Conservation (phyloP, 2,113 vertebrate genomes). For the Phyllostomus hastatus region DNA sequence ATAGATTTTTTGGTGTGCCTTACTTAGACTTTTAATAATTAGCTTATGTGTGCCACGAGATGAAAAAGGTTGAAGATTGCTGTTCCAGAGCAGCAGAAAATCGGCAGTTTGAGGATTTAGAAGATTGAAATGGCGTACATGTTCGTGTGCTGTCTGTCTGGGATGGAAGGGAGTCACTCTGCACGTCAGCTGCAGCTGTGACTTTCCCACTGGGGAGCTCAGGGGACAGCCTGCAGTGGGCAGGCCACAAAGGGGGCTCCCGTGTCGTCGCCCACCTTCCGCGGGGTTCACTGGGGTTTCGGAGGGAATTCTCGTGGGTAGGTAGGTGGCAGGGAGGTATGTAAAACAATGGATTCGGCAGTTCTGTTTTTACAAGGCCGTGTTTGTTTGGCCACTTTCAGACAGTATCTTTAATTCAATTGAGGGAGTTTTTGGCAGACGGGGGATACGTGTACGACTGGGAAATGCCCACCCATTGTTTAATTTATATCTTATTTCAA, state of each 20-base stretch:
- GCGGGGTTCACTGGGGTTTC: not conserved
- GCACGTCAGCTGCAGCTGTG: not conserved
- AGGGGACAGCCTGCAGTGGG: not conserved
- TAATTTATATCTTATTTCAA: slow-evolving; percentile 16
- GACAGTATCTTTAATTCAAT: not conserved
- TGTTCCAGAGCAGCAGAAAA: not conserved
- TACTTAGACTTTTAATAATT: not conserved
- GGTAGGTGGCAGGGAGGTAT: not conserved
- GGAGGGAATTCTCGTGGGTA: not conserved
- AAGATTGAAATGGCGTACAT: not conserved
- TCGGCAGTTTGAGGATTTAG: slow-evolving; percentile 4
- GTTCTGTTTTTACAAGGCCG: slow-evolving; percentile 27
- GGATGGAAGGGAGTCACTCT: slow-evolving; percentile 29
- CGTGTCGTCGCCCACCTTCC: not conserved
- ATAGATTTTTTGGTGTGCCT: not conserved
- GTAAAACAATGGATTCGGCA: slow-evolving; percentile 19
- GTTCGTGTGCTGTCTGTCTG: not conserved
- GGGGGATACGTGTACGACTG: not conserved
- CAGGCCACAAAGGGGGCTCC: not conserved
- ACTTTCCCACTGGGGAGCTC: not conserved
- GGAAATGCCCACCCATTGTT: not conserved
- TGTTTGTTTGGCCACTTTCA: slow-evolving; percentile 13
- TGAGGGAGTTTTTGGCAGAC: not conserved
- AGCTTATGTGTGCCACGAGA: not conserved
- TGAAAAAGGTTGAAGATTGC: not conserved